Conservation (phyloP, 2,113 vertebrate species). For the Hystrix cristata region DNA sequence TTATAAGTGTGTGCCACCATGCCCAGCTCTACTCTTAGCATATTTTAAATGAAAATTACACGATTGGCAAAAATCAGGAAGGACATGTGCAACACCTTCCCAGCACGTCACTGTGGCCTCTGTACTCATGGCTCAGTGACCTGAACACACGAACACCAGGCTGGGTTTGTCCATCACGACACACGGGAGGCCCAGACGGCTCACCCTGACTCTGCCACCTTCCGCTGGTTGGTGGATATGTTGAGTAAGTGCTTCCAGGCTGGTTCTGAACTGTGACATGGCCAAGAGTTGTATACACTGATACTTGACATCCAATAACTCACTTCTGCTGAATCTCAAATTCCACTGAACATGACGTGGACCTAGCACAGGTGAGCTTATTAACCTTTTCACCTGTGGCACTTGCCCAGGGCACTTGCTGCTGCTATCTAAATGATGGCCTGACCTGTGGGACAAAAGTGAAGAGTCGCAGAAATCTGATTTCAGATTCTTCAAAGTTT, state of each 20-base stretch:
- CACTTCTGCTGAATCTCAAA: not conserved
- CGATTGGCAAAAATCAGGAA: not conserved
- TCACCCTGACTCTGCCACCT: not conserved
- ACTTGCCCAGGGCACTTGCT: too few relatives aligned
- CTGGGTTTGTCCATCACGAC: not conserved
- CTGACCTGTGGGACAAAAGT: not conserved
- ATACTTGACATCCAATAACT: not conserved
- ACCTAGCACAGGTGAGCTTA: too few relatives aligned
- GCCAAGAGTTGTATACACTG: not conserved
- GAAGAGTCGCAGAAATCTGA: not conserved
- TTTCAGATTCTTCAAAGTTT: not conserved
- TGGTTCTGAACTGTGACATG: not conserved
- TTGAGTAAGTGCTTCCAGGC: not conserved
- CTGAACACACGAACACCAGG: not conserved
- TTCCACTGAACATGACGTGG: too few relatives aligned
- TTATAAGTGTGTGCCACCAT: not conserved
- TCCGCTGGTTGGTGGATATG: too few relatives aligned
- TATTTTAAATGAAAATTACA: not conserved
- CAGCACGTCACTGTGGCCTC: not conserved
- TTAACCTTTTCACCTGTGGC: too few relatives aligned
- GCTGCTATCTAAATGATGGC: not conserved
- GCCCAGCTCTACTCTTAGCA: not conserved
- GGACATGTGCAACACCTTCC: not conserved
- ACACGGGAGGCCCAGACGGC: not conserved
- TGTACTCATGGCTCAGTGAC: not conserved